Base-by-base conservation (phyloP, 1,140 invertebrate genomes). In the Fopius arisanus region DNA sequence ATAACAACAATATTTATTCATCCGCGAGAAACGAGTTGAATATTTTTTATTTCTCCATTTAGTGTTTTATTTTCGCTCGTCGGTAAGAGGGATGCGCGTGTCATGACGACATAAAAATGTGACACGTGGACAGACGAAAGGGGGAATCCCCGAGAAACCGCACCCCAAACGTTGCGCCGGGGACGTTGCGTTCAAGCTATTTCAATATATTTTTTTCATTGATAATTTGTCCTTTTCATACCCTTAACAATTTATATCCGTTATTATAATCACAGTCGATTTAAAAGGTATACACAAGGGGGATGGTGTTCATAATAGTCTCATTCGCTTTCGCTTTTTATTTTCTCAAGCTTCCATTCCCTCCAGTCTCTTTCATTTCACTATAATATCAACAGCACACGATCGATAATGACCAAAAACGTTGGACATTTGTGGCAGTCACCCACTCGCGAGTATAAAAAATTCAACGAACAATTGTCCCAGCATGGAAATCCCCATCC, bases 201-300 rank as follows among this genome's bases (percentile, higher is more conserved):
- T 59, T 59, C 6, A 19, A 59, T 59, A 59, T 59, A 26, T 14
- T 59, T 67, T 41, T 69, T 14, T 48, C 67, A 51, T 26, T 26
- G 29, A 28, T 29, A 48, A 28, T 69, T 51, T 69, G 40, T 54
- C 14, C 29, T 51, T 66, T 73, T 77, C 75, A 78, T 80, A 80
- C 75, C 76, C 79, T 79, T 81, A 81, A 77, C 65, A 80, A 75
- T 81, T 79, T 80, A 81, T 78, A 80, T 72, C 77, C 59, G 70
- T 81, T 80, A 75, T 80, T 79, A 75, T 80, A 80, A 83, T 83
- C 81, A 83, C 81, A 83, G 81, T 82, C 81, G 79, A 83, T 81
- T 78, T 77, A 80, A 78, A 71, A 59, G 63, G 77, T 76, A 74
- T 79, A 75, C 73, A 73, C 74, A 67, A 76, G 75, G 33, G 73